Percentiles rank a stretch among this genome's conserved stretches.
These are phyloP conservation scores for Sciurus niger DNA, from an alignment of 2,113 vertebrate genomes.

Conservation along the genomic window DNA sequence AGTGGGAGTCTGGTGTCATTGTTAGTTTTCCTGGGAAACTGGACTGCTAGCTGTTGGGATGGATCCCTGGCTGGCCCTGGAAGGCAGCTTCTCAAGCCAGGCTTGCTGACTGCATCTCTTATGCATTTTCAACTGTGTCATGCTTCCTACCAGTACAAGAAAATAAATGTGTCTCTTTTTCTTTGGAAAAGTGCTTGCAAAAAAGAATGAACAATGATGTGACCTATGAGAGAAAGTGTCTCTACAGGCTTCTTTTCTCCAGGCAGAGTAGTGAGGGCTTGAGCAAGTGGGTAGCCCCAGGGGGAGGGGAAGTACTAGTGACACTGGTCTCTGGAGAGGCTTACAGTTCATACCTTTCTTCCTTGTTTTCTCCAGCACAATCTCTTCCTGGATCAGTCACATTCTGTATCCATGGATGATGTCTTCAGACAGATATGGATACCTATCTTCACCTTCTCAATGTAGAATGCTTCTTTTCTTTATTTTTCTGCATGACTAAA, in stretches of 20 bases:
- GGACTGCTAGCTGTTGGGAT: too few relatives aligned
- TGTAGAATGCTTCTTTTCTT: background rate
- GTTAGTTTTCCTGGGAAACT: background rate
- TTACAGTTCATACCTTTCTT: background rate
- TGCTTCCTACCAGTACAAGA: background rate
- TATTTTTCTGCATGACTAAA: background rate
- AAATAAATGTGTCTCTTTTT: background rate
- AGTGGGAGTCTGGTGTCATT: slow-evolving; percentile 34
- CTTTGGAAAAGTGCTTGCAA: background rate
- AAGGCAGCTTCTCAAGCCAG: background rate
- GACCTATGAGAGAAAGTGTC: background rate
- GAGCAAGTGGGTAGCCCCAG: background rate
- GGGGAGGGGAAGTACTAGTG: background rate
- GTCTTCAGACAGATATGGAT: background rate
- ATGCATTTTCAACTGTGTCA: background rate
- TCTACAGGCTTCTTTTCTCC: background rate
- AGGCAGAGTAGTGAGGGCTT: background rate
- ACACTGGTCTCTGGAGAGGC: background rate
- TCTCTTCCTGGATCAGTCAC: background rate
- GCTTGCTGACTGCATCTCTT: background rate
- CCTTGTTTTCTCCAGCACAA: background rate
- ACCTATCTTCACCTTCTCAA: background rate
- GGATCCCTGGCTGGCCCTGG: too few relatives aligned
- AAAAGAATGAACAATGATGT: background rate
- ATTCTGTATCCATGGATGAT: background rate